A percentile compares a stretch with the other conserved stretches of the same genome.
Evolutionary conservation across 2,888 invertebrate species (phyloP).

Genomic region (Drosophila longiperda): DNA sequence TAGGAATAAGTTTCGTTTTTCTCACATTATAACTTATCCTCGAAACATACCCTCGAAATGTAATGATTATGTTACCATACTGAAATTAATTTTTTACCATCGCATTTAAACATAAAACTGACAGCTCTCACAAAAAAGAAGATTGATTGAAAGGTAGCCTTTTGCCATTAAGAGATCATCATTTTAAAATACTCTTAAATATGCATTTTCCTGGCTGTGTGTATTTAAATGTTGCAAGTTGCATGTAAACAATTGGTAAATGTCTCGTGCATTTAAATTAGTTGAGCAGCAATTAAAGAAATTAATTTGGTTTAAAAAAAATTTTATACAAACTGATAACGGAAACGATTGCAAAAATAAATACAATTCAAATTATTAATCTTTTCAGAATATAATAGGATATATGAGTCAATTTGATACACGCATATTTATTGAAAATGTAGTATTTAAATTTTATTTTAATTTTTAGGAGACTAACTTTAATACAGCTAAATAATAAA

Average conservation of each 20-base stretch:
- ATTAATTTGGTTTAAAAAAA: background rate
- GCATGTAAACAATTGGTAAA: conserved; percentile 50
- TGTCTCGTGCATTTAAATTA: conserved; percentile 55
- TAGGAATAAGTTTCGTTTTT: background rate
- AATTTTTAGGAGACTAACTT: background rate
- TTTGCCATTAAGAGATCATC: conserved; percentile 3
- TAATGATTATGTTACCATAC: background rate
- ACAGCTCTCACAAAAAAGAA: background rate
- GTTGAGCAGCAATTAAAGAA: background rate
- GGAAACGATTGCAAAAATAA: background rate
- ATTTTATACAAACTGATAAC: background rate
- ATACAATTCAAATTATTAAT: background rate
- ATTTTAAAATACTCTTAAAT: conserved; percentile 25
- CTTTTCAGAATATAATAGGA: background rate
- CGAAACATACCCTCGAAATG: background rate
- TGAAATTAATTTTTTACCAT: background rate
- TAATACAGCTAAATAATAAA: background rate
- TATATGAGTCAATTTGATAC: background rate
- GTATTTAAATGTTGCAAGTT: conserved; percentile 37
- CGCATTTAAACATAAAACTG: background rate
- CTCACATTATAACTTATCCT: background rate
- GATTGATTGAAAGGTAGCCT: background rate
- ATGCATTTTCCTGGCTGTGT: conserved; percentile 12
- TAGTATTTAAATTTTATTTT: background rate
- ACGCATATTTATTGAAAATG: background rate